Percentiles rank a stretch among this genome's conserved stretches.
These are phyloP conservation scores for Orthonevra nobilis DNA, from an alignment of 2,888 invertebrate species.

Conservation along the genomic window DNA sequence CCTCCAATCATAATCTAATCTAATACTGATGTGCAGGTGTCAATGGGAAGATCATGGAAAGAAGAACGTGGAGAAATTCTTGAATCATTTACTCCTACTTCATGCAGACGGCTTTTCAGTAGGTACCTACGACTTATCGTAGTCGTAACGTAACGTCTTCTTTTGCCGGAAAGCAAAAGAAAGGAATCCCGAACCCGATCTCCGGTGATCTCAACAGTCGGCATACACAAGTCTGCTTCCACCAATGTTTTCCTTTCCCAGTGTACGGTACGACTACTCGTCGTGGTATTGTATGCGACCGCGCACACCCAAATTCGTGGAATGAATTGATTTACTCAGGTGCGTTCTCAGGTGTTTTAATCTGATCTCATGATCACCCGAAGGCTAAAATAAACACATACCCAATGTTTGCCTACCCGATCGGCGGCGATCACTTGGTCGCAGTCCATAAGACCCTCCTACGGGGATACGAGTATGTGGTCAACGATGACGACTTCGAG, in stretches of 20 bases:
- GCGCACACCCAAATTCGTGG: constrained; percentile 77
- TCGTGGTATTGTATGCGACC: constrained; percentile 44
- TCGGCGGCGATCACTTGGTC: constrained; percentile 35
- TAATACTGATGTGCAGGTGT: constrained; percentile 66
- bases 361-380: constrained; percentile 70
- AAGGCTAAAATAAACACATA: constrained; percentile 70
- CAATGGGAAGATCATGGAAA: constrained; percentile 63
- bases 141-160: no score
- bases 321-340: constrained; percentile 81
- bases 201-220: constrained; percentile 49
- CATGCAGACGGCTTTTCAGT: no score
- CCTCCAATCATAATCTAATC: constrained; percentile 46
- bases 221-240: constrained; percentile 35
- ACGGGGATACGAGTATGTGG: constrained; percentile 30
- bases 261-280: constrained; percentile 27
- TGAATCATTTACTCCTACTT: constrained; percentile 41
- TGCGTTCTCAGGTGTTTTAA: constrained; percentile 74
- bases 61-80: constrained; percentile 46
- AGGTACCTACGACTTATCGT: no score
- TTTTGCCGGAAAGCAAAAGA: constrained; percentile 38
- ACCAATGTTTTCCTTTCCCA: constrained; percentile 60
- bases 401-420: constrained; percentile 60
- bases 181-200: constrained; percentile 60
- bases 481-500: constrained; percentile 62
- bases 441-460: constrained; percentile 33